Evolutionary conservation across 1,140 invertebrate genomes (phyloP), one percentile per base, ranked within the genome.

Genomic region (Cecropterus lyciades): DNA sequence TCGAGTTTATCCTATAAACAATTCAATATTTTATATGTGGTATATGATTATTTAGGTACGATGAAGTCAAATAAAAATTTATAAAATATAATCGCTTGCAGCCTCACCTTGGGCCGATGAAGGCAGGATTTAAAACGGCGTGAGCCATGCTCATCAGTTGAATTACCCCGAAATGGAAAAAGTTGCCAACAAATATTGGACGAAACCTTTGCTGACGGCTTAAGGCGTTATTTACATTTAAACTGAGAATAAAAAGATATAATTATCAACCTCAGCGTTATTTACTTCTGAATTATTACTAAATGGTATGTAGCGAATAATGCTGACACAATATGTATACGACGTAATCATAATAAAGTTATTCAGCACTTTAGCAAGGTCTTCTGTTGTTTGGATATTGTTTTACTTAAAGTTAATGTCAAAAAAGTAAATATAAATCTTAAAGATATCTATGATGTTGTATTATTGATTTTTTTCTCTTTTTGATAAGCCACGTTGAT

Each of bases 131-230:
- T 16, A 42, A 1, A 55, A 62, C 59, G 42, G 49, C 48, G 49
- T 46, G 17, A 43, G 42, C 55, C 59, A 69, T 69, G 67, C 63
- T 52, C 66, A 66, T 60, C 63, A 48, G 43, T 13, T 53, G 51
- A 53, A 53, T 57, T 57, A 57, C 16, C 13, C 20, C 49, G 71
- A 66, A 73, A 73, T 70, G 71, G 65, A 73, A 73, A 73, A 73
- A 73, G 71, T 73, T 73, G 43, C 64, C 37, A 70, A 73, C 67
- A 69, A 69, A 67, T 69, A 67, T 73, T 66, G 67, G 37, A 45
- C 30, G 51, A 51, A 64, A 59, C 63, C 67, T 59, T 73, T 69
- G 57, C 46, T 33, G 46, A 11, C 37, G 55, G 55, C 55, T 46
- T 59, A 46, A 24, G 14, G 43, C 42, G 27, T 24, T 67, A 67